Percentiles rank a stretch among this genome's conserved stretches.
Conservation (phyloP, 2,888 invertebrate genomes). For the Metopia argyrocephala region DNA sequence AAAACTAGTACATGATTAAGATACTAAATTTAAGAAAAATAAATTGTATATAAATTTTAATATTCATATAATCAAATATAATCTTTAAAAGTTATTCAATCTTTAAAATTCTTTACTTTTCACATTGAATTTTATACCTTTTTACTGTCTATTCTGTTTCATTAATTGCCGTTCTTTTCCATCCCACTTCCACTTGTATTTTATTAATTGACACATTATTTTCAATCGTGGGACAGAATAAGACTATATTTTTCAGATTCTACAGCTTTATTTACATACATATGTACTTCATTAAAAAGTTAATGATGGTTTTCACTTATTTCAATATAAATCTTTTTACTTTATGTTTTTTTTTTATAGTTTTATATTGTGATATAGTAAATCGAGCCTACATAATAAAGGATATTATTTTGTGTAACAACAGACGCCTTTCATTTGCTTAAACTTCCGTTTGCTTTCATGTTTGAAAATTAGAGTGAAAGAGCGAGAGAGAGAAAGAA, state of each 20-base stretch:
- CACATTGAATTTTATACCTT: neutral
- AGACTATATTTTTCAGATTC: constrained; percentile 8
- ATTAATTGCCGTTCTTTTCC: neutral
- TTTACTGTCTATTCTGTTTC: neutral
- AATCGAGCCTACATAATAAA: constrained; percentile 43
- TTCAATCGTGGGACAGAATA: constrained; percentile 1
- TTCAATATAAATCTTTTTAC: neutral
- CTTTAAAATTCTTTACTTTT: too few relatives aligned
- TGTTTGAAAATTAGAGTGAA: neutral
- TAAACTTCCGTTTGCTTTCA: constrained; percentile 35
- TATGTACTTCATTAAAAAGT: constrained; percentile 25
- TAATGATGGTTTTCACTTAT: neutral
- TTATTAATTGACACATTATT: constrained; percentile 34
- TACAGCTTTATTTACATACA: neutral
- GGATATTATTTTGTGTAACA: constrained; percentile 42
- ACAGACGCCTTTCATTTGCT: constrained; percentile 48
- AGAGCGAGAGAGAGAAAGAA: neutral
- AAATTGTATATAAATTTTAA: too few relatives aligned
- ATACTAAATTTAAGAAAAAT: too few relatives aligned
- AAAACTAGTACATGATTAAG: too few relatives aligned
- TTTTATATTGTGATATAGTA: neutral
- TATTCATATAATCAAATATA: too few relatives aligned
- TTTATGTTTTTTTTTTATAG: neutral
- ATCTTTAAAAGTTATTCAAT: too few relatives aligned
- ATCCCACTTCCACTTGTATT: constrained; percentile 24